Evolutionary conservation across 2,113 vertebrate genomes (phyloP).

Genomic region (Sigmodon hispidus): DNA sequence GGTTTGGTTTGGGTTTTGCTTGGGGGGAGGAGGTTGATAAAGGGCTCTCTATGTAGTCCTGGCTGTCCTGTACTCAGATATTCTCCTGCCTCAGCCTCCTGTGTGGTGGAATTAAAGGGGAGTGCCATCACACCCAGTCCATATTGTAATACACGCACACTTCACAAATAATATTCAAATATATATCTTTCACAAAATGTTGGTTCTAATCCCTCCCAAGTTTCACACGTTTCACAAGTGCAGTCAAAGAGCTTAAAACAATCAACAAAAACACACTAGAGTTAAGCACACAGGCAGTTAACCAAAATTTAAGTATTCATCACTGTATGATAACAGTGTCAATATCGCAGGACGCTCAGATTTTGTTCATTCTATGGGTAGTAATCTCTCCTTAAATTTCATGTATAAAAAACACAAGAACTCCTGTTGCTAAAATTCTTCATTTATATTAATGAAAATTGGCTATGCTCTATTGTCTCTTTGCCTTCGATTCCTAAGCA

Average conservation of each 20-base stretch:
- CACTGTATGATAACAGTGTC: not conserved
- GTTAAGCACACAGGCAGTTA: not conserved
- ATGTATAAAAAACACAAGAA: not conserved
- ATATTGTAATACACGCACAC: not conserved
- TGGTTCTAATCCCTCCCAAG: constrained; percentile 21
- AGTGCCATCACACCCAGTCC: not conserved
- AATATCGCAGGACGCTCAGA: not conserved
- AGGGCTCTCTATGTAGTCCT: not conserved
- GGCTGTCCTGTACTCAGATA: not conserved
- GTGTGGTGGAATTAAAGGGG: not conserved
- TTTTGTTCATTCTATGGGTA: constrained; percentile 37
- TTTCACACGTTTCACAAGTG: constrained; percentile 53
- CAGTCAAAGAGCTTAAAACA: not conserved
- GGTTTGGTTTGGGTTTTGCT: not conserved
- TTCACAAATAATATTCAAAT: constrained; percentile 14
- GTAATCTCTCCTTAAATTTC: not conserved
- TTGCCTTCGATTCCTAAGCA: not conserved
- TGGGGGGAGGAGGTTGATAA: not conserved
- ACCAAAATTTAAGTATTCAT: constrained; percentile 48
- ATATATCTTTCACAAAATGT: constrained; percentile 42
- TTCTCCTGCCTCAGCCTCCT: not conserved
- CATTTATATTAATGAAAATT: constrained; percentile 18
- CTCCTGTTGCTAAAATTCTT: not conserved
- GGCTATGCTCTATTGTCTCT: not conserved
- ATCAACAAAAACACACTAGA: not conserved